Conservation (phyloP, 2,888 invertebrate species). For the Zhuqinia jingwanae region DNA sequence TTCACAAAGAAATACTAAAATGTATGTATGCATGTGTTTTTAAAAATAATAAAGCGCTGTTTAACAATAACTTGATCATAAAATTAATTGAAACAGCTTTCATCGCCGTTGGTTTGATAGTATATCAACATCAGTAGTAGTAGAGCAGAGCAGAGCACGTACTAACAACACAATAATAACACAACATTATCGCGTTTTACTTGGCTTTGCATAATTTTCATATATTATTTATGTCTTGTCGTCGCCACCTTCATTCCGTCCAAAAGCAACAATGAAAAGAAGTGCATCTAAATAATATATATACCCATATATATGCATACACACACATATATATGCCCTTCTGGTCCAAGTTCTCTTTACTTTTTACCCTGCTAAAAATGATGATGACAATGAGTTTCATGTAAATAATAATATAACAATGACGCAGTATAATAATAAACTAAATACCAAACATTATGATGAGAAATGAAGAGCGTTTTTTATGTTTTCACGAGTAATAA, state of each 20-base stretch:
- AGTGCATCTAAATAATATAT: neutral
- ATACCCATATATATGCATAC: too few relatives aligned
- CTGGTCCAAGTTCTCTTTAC: too few relatives aligned
- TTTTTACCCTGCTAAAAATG: neutral
- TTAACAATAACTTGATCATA: constrained; percentile 40
- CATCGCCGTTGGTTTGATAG: constrained; percentile 12
- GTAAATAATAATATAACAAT: too few relatives aligned
- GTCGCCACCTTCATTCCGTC: constrained; percentile 35
- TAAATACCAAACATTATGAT: neutral
- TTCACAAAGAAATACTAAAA: neutral
- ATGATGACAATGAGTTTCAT: neutral
- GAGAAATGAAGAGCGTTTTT: constrained; percentile 15
- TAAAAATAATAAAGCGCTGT: constrained; percentile 19
- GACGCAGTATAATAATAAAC: constrained; percentile 18
- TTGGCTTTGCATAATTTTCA: constrained; percentile 32
- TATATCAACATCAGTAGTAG: neutral
- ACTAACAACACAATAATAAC: neutral
- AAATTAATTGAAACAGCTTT: constrained; percentile 52
- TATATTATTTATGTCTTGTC: constrained; percentile 43
- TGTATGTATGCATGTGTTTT: too few relatives aligned
- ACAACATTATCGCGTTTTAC: neutral
- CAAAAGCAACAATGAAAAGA: neutral
- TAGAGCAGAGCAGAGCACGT: neutral
- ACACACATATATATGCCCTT: too few relatives aligned
- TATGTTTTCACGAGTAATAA: neutral